Base-by-base conservation (phyloP, 2,797 vertebrate species). In the Darevskia mixta region DNA sequence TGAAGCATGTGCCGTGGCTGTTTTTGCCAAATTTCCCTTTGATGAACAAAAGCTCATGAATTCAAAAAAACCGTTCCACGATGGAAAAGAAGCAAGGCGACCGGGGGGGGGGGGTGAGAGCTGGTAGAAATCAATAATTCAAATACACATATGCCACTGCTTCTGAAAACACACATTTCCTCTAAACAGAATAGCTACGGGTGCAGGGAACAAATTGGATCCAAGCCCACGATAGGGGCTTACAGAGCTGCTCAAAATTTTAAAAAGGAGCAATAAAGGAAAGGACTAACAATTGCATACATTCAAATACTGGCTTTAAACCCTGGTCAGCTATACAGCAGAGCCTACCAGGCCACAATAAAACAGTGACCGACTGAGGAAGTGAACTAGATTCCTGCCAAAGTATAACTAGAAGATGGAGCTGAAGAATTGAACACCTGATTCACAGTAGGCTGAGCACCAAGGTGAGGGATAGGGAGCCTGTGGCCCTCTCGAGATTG, bases 61-160 rank as follows among this genome's bases (percentile, higher is more conserved):
- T 1, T 5, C 35, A 0, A 0, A 0, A 0, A 27, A 79, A 32
- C 5, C 79, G 3, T 45, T 29, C 1, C 10, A 27, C 5, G 27
- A 1, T 27, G 32, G 82, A 69, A 75, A 8, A 8, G 49, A 3
- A 3, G 49, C 49, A 61, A 23, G 58, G 58, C 20, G 58, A 18
- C 10, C 35, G 35, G 35, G 35, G 35, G 35, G 1, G 35, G 2
- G 17, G 58, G 58, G 18, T 20, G 58, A 55, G 2, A 55, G 15
- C 1, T 27, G 0, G 2, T 0, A 38, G 1, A 27, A 77, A 58
- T 10, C 49, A 32, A 7, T 3, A 13, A 27, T 0, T 43, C 18
- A 3, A 79, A 88, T 35, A 25, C 4, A 4, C 49, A 41, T 67
- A 0, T 38, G 71, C 20, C 11, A 8, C 4, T 29, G 45, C 35